Percentiles rank a stretch among this genome's conserved stretches.
Conservation (phyloP, 2,113 vertebrate genomes). For the Pseudopodoces humilis region DNA sequence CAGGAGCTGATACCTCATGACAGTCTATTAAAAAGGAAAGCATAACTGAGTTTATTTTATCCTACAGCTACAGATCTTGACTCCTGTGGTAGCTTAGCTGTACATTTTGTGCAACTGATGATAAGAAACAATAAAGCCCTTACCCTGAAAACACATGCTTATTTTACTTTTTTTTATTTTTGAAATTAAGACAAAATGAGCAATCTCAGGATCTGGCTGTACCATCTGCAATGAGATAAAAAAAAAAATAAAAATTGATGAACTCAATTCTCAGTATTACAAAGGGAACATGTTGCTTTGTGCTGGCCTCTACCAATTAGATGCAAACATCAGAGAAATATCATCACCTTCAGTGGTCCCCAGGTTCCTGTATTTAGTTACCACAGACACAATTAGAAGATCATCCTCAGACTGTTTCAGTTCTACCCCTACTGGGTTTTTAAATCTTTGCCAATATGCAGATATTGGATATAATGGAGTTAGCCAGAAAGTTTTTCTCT, state of each 20-base stretch:
- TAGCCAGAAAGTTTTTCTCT: not conserved
- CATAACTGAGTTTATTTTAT: not conserved
- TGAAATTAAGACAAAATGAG: not conserved
- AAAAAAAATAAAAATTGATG: not conserved
- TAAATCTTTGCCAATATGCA: not conserved
- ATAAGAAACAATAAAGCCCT: not conserved
- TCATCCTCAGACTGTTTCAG: not conserved
- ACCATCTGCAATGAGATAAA: not conserved
- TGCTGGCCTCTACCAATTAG: not conserved
- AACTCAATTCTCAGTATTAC: not conserved
- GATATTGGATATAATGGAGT: rapidly evolving
- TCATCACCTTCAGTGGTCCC: not conserved
- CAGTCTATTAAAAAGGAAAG: not conserved
- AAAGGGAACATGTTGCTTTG: not conserved
- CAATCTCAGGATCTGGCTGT: not conserved
- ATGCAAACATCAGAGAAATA: not conserved
- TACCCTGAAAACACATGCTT: not conserved
- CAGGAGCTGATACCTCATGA: not conserved
- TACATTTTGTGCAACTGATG: not conserved
- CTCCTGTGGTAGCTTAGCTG: not conserved
- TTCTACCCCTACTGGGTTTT: not conserved
- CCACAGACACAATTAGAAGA: not conserved
- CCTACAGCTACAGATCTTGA: not conserved
- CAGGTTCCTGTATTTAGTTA: not conserved
- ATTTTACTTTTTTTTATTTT: not conserved